Base-by-base conservation (phyloP, 2,888 invertebrate species). In the Limnephilus marmoratus region DNA sequence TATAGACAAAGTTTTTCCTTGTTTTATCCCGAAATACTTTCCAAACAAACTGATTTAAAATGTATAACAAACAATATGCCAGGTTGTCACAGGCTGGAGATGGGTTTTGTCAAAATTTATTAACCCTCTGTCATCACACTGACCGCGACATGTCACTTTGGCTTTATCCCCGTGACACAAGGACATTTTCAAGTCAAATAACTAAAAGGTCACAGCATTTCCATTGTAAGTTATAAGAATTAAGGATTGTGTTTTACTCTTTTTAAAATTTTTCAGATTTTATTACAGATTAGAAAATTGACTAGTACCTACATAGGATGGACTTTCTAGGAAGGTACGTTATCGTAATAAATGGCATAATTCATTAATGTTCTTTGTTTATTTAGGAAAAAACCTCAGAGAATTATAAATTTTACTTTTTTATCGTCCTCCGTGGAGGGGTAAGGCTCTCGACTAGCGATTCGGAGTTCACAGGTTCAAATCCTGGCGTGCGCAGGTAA, bases 141-240 rank as follows among this genome's bases (percentile, higher is more conserved):
- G 91, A 93, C 92, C 92, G 83, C 88, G 31, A 83, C 81, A 9
- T 68, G 68, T 68, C 68, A 68, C 68, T 68, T 68, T 68, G 68
- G 68, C 68, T 68, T 68, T n/a, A 68, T 68, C 68, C n/a, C 68
- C 24, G 24, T 68, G 24, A 68, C n/a, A n/a, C 68, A 68, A 68
- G 24, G 68, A 7, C 68, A 24, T n/a, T 68, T 7, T 68, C 68
- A 68, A n/a, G 68, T 68, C 24, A 24, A n/a, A 68, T n/a, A 68
- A 68, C 24, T 68, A 68, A n/a, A 68, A 24, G 68, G 68, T 68
- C 68, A 24, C 7, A 68, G 9, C 9, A 68, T 68, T 68, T 68
- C 9, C 24, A 68, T 24, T 68, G 24, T n/a, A 7, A 68, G 68
- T 24, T 68, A 68, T n/a, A 24, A 68, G 24, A 0, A 68, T 18